A percentile compares a stretch with the other conserved stretches of the same genome.
These are phyloP conservation scores for Toxonevra muliebris DNA, from an alignment of 2,888 invertebrate genomes.

Conservation along the genomic window DNA sequence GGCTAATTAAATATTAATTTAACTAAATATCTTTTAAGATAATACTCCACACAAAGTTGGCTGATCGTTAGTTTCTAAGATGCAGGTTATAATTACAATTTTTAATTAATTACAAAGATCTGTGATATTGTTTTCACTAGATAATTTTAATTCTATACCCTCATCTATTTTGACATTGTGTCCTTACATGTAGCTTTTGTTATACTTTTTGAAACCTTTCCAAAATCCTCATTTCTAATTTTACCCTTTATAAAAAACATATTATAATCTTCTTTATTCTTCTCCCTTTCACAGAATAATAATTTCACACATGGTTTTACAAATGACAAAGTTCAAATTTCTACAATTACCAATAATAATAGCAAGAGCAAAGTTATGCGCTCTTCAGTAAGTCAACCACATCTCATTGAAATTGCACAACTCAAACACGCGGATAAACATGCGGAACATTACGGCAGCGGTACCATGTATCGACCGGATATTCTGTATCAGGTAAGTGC, in stretches of 20 bases:
- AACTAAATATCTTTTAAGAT: no score
- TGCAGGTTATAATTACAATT: no score
- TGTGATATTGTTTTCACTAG: no score
- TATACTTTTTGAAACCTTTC: neutral
- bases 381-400: conserved; percentile 78
- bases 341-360: conserved; percentile 45
- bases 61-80: neutral
- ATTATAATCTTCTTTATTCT: neutral
- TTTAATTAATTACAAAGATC: no score
- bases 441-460: conserved; percentile 69
- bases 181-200: neutral
- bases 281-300: conserved; percentile 48
- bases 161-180: no score
- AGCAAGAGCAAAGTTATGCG: conserved; percentile 52
- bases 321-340: conserved; percentile 49
- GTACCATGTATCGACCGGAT: conserved; percentile 86
- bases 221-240: neutral
- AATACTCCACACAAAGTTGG: no score
- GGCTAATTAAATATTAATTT: no score
- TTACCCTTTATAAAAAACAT: neutral
- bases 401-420: conserved; percentile 49
- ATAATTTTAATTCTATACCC: no score
- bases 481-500: conserved; percentile 84
- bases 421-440: conserved; percentile 47
- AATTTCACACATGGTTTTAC: conserved; percentile 48